These are phyloP conservation scores for Rhagium mordax DNA, from an alignment of 2,888 invertebrate species.

Conservation along the genomic window DNA sequence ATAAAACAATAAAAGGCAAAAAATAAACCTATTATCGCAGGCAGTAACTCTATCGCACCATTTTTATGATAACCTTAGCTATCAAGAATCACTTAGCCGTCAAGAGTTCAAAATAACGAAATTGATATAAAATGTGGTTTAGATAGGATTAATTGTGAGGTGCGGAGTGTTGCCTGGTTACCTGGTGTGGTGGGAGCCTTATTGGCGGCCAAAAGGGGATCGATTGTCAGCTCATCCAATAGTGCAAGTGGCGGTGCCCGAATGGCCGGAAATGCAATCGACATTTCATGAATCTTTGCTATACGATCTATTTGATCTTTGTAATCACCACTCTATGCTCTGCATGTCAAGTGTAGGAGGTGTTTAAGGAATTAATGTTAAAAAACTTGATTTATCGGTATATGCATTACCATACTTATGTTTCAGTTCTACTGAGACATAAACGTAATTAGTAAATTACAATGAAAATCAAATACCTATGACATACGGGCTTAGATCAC, in stretches of 20 bases:
- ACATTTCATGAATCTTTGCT: slow-evolving; percentile 10
- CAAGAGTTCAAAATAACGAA: slow-evolving; percentile 6
- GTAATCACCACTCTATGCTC: not conserved
- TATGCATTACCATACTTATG: too few relatives aligned
- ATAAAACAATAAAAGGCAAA: slow-evolving; percentile 2
- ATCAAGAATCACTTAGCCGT: slow-evolving; percentile 12
- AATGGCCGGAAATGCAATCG: slow-evolving; percentile 61
- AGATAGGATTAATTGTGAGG: slow-evolving; percentile 28
- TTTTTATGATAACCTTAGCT: not conserved
- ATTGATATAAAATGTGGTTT: slow-evolving; percentile 2
- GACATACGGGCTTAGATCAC: too few relatives aligned
- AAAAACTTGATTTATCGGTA: too few relatives aligned
- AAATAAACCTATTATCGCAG: not conserved
- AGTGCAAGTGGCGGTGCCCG: slow-evolving; percentile 52
- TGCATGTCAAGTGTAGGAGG: not conserved
- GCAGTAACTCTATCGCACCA: slow-evolving; percentile 1
- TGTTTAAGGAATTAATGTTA: too few relatives aligned
- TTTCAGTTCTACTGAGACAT: too few relatives aligned
- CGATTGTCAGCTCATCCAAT: slow-evolving; percentile 56
- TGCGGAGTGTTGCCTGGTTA: slow-evolving; percentile 55
- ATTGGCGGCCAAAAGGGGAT: slow-evolving; percentile 48
- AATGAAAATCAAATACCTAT: too few relatives aligned
- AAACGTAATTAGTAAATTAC: too few relatives aligned
- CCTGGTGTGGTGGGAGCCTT: slow-evolving; percentile 47
- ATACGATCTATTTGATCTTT: slow-evolving; percentile 5